These are phyloP conservation scores for Bergia puertoricense DNA, from an alignment of 92 coral and sea anemone species.

Conservation along the genomic window DNA sequence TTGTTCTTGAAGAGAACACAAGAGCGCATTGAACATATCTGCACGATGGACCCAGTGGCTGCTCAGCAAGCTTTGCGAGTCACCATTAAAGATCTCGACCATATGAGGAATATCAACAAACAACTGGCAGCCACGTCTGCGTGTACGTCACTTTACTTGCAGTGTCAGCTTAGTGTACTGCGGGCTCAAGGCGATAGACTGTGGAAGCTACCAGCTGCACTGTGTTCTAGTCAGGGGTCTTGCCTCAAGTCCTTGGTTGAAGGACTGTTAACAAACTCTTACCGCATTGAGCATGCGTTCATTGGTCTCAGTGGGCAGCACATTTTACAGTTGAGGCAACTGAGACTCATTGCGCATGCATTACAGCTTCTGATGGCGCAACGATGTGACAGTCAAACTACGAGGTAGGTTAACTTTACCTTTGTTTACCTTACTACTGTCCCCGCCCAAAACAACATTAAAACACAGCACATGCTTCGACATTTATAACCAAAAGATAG, in stretches of 20 bases:
- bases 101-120: slow-evolving; percentile 72
- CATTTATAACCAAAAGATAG: no score
- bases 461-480: no score
- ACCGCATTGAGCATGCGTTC: slow-evolving; percentile 81
- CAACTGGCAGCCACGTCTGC: slow-evolving; percentile 73
- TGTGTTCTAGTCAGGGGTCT: slow-evolving; percentile 83
- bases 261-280: slow-evolving; percentile 75
- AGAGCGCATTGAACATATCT: slow-evolving; percentile 52
- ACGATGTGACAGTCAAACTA: slow-evolving; percentile 68
- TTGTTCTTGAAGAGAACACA: slow-evolving; percentile 69
- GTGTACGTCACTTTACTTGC: slow-evolving; percentile 80
- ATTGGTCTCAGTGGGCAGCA: slow-evolving; percentile 83
- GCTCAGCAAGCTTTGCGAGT: slow-evolving; percentile 68
- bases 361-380: slow-evolving; percentile 80
- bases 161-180: slow-evolving; percentile 74
- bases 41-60: slow-evolving; percentile 49
- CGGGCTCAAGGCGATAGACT: slow-evolving; percentile 82
- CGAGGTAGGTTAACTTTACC: slow-evolving; percentile 3
- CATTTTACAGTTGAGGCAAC: slow-evolving; percentile 71
- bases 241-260: slow-evolving; percentile 70
- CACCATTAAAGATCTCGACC: slow-evolving; percentile 81
- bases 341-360: slow-evolving; percentile 86
- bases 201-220: slow-evolving; percentile 83
- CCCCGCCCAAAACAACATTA: no score
- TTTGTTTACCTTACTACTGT: not conserved